These are phyloP conservation scores for Montipora capricornis DNA, from an alignment of 64 coral and sea anemone genomes.

Conservation along the genomic window DNA sequence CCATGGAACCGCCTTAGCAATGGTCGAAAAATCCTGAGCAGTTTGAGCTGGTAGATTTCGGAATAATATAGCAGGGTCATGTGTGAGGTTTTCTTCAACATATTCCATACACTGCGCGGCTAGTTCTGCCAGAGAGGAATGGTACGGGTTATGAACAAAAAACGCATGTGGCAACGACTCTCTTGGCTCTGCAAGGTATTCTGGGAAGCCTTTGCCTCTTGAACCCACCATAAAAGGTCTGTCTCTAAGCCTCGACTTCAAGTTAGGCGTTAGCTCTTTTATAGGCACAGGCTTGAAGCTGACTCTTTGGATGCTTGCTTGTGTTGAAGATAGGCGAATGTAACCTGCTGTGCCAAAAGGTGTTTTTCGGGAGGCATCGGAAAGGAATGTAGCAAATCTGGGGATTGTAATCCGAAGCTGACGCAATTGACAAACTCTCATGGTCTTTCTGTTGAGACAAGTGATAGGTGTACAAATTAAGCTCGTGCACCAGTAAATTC, in stretches of 20 bases:
- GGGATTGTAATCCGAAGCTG: background rate
- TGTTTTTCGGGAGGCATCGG: background rate
- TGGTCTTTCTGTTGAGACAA: background rate
- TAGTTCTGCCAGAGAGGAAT: conserved; percentile 37
- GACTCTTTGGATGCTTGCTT: background rate
- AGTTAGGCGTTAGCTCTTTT: background rate
- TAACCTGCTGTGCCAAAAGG: background rate
- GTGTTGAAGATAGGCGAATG: background rate
- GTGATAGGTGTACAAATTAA: too few species aligned
- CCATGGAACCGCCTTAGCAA: conserved; percentile 41
- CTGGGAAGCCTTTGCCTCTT: conserved; percentile 49
- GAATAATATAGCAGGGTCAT: conserved; percentile 70
- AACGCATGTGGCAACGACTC: conserved; percentile 68
- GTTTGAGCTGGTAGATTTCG: conserved; percentile 47
- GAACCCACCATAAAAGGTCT: background rate
- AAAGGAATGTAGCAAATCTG: background rate
- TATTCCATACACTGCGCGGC: conserved; percentile 34
- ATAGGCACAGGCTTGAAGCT: background rate
- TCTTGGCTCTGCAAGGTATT: conserved; percentile 67
- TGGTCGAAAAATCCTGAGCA: conserved; percentile 18
- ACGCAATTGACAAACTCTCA: background rate
- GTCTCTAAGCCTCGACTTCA: background rate
- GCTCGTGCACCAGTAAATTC: too few species aligned
- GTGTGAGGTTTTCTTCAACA: conserved; percentile 64
- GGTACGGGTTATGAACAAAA: conserved; percentile 6